Percentiles rank a stretch among this genome's conserved stretches.
phyloP scores from a whole-genome alignment of 2,113 vertebrate genomes.

The Stomatorhinus ivindoensis region DNA sequence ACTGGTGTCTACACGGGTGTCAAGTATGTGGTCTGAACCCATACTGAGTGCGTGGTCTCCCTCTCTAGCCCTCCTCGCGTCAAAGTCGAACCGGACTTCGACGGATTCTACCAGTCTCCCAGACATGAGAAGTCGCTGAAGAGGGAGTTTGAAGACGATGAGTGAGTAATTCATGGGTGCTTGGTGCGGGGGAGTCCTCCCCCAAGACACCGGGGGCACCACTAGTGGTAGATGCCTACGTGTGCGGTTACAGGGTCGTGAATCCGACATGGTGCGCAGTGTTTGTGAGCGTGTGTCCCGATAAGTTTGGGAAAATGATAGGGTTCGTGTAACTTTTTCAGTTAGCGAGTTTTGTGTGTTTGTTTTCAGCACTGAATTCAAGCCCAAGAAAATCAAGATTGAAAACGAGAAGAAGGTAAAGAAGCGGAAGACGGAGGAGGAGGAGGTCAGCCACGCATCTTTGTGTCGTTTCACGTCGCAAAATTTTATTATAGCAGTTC shows the following conservation, averaged over 20 bases:
- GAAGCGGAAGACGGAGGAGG: constrained; percentile 74
- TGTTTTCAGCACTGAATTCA: constrained; percentile 73
- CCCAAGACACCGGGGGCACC: not conserved
- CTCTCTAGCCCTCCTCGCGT: constrained; percentile 66
- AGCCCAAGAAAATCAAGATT: constrained; percentile 88
- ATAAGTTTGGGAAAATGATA: not conserved
- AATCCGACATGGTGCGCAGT: not conserved
- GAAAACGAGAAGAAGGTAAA: constrained; percentile 87
- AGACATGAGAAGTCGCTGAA: constrained; percentile 77
- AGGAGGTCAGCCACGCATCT: constrained; percentile 40
- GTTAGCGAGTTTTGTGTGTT: not conserved
- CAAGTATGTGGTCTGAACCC: not conserved
- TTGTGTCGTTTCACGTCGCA: not conserved
- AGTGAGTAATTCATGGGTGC: constrained; percentile 60
- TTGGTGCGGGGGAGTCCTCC: too few relatives aligned
- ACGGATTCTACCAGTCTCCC: constrained; percentile 66
- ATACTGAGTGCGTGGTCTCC: not conserved
- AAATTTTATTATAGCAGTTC: not conserved
- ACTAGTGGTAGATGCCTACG: not conserved
- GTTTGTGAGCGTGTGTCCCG: not conserved
- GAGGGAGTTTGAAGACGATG: constrained; percentile 76
- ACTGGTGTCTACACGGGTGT: not conserved
- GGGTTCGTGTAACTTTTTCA: not conserved
- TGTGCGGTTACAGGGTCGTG: not conserved
- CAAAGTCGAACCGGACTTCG: constrained; percentile 83